Evolutionary conservation across 1,140 invertebrate genomes (phyloP).

Genomic region (Habropoda laboriosa): DNA sequence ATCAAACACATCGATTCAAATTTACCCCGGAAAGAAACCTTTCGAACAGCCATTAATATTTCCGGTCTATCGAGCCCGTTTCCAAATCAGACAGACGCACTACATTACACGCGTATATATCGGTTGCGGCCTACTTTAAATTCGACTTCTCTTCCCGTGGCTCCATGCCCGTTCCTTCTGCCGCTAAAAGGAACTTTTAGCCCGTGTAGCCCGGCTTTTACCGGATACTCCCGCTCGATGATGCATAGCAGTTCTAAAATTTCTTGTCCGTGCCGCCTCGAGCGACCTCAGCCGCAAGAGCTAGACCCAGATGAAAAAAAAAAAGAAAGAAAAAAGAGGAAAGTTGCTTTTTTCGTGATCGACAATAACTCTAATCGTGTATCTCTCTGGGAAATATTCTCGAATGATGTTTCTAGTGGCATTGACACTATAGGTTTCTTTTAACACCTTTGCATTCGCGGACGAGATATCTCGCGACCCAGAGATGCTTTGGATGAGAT

Average conservation of each 20-base stretch:
- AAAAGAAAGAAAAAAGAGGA: too few relatives aligned
- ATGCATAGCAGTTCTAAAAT: constrained; percentile 34
- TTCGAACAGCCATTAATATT: not conserved
- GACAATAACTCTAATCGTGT: constrained; percentile 1
- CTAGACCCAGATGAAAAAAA: not conserved
- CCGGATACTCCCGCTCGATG: constrained; percentile 30
- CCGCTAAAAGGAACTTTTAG: constrained; percentile 37
- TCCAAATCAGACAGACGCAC: constrained; percentile 5
- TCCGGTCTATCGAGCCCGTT: not conserved
- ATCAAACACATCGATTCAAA: not conserved
- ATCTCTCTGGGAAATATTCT: not conserved
- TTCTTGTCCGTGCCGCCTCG: constrained; percentile 6
- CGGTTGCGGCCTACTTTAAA: constrained; percentile 15
- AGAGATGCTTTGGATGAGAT: too few relatives aligned
- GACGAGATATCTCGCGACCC: too few relatives aligned
- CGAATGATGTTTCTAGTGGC: not conserved
- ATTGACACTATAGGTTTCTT: too few relatives aligned
- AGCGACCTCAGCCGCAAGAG: not conserved
- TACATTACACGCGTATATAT: not conserved
- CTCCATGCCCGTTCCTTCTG: not conserved
- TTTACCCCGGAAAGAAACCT: not conserved
- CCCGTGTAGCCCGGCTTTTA: constrained; percentile 6
- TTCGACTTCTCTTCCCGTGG: not conserved
- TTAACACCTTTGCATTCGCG: too few relatives aligned
- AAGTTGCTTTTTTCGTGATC: not conserved